Percentiles rank a stretch among this genome's conserved stretches.
Conservation (phyloP, 2,888 invertebrate species). For the Drosophila anceps region DNA sequence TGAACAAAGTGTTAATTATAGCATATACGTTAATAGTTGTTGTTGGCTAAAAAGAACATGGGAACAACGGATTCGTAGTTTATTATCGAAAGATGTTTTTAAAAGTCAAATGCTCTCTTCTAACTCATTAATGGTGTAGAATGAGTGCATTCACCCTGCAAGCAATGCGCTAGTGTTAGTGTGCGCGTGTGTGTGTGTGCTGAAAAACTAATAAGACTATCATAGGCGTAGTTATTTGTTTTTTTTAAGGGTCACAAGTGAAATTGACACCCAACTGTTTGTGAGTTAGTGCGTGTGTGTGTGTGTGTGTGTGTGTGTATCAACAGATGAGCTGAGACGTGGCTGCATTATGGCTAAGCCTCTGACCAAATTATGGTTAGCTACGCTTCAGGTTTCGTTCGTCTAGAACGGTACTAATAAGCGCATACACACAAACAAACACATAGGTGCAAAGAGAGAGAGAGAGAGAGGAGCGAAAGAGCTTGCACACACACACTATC, state of each 20-base stretch:
- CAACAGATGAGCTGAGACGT: conserved; percentile 63
- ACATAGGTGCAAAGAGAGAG: conserved; percentile 5
- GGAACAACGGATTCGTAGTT: conserved; percentile 36
- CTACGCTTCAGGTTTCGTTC: conserved; percentile 79
- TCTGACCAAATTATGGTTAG: conserved; percentile 72
- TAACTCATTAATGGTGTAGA: conserved; percentile 33
- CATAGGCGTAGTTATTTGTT: conserved; percentile 49
- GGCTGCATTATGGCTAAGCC: conserved; percentile 70
- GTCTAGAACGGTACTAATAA: conserved; percentile 77
- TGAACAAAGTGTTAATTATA: conserved; percentile 71
- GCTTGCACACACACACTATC: conserved; percentile 20
- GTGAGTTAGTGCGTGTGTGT: no score
- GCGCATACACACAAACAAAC: conserved; percentile 38
- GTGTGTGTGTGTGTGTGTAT: conserved; percentile 22
- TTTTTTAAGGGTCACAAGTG: conserved; percentile 62
- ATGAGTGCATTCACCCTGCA: conserved; percentile 83
- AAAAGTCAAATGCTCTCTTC: conserved; percentile 35
- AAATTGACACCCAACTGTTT: conserved; percentile 42
- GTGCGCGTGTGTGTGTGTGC: conserved; percentile 47
- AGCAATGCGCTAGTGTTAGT: conserved; percentile 29
- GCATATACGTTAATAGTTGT: conserved; percentile 27
- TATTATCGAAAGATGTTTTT: conserved; percentile 48
- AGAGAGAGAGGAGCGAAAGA: conserved; percentile 3
- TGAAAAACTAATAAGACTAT: conserved; percentile 57
- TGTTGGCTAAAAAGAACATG: conserved; percentile 7